Base-by-base conservation (phyloP, 2,797 vertebrate genomes). In the Meriones psammophilus region DNA sequence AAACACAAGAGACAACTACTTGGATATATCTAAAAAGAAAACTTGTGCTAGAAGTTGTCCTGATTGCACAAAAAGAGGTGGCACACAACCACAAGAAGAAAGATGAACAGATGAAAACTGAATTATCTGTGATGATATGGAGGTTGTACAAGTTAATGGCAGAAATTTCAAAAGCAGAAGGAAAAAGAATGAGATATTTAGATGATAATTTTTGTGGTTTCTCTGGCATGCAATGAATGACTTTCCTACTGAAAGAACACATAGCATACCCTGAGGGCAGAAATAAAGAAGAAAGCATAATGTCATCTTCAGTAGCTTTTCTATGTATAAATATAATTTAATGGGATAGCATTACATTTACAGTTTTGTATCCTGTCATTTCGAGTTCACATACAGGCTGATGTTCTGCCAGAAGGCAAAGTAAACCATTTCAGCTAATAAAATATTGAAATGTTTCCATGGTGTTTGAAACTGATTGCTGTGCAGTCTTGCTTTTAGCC, bases 271-370 rank as follows among this genome's bases (percentile, higher is more conserved):
- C 36, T 77, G 39, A 33, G 39, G 54, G 39, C 42, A 54, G 89
- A 94, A 89, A 64, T 62, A 71, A 87, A 73, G 20, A 88, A 92
- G 28, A 58, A 93, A 88, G 78, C n/a, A 68, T 18, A 26, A 73
- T 15, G 10, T 66, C 36, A 54, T 73, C 26, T 58, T 91, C 26
- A 30, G 9, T 79, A 74, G 42, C 88, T 92, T 88, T 73, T 78
- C 12, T 60, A 83, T n/a, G 13, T 71, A 64, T 69, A 76, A 69
- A 69, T 77, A 76, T 50, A 71, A 73, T 46, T 73, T 60, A 87
- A 60, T 87, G 30, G 10, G n/a, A 73, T 83, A 58, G 69, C 68
- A 30, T 17, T 86, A 13, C 54, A 66, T 8, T 77, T 68, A 15
- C 2, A 20, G 22, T 83, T 89, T 79, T 88, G 14, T 6, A 17